phyloP scores from a whole-genome alignment of 2,797 vertebrate species.

The Sebastiscus albofasciatus region DNA sequence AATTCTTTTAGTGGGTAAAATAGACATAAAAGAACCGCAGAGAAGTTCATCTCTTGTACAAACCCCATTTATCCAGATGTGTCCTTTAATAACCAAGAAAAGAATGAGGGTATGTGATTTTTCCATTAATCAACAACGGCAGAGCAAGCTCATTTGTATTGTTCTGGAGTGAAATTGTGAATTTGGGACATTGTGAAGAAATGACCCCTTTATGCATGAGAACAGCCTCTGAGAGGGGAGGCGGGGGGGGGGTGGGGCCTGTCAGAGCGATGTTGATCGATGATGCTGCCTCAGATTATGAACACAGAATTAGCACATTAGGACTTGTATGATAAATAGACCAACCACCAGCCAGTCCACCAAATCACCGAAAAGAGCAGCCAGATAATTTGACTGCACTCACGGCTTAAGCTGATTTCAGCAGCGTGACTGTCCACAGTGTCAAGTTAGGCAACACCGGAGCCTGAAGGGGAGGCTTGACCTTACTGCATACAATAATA shows the following conservation, averaged over 20 bases:
- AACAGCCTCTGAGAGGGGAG: constrained; percentile 76
- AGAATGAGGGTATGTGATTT: constrained; percentile 57
- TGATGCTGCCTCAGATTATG: constrained; percentile 88
- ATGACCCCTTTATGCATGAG: constrained; percentile 90
- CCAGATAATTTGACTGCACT: constrained; percentile 71
- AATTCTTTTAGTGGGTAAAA: constrained; percentile 35
- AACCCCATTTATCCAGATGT: constrained; percentile 56
- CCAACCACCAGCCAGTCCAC: constrained; percentile 63
- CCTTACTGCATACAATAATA: not conserved
- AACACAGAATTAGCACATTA: constrained; percentile 89
- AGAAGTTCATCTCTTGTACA: constrained; percentile 40
- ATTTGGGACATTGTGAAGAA: constrained; percentile 92
- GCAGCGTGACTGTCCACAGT: constrained; percentile 3
- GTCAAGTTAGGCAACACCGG: constrained; percentile 1
- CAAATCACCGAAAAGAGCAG: constrained; percentile 69
- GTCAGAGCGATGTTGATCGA: constrained; percentile 95
- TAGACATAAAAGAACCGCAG: constrained; percentile 28
- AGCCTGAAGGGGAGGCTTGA: not conserved
- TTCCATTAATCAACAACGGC: constrained; percentile 93
- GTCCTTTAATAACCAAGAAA: constrained; percentile 67
- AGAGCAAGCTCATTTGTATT: constrained; percentile 92
- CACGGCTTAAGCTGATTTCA: constrained; percentile 65
- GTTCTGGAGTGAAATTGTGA: constrained; percentile 87
- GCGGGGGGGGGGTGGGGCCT: constrained; percentile 60
- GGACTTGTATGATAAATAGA: constrained; percentile 89